Conservation (phyloP, 2,113 vertebrate species). For the Corydoras sp. region DNA sequence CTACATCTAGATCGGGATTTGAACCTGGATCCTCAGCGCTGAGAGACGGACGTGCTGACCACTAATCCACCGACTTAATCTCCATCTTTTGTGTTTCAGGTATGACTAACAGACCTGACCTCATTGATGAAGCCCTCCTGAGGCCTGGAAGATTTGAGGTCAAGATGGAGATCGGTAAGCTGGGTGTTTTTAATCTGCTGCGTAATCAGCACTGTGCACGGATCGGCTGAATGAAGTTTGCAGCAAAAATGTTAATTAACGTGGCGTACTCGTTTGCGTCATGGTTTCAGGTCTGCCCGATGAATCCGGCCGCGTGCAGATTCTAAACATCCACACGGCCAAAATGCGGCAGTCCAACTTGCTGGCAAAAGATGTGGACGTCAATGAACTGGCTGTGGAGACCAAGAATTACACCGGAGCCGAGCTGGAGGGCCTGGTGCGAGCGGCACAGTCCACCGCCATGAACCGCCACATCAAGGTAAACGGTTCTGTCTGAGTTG, state of each 20-base stretch:
- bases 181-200: too few species aligned
- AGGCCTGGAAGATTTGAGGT: slow-evolving; percentile 92
- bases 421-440: slow-evolving; percentile 88
- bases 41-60: too few species aligned
- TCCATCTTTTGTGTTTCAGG: slow-evolving; percentile 61
- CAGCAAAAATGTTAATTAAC: too few species aligned
- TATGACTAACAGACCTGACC: slow-evolving; percentile 97
- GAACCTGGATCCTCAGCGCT: too few species aligned
- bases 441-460: slow-evolving; percentile 92
- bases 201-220: too few species aligned
- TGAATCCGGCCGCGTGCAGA: slow-evolving; percentile 86
- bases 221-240: too few species aligned
- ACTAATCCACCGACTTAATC: slow-evolving; percentile 12
- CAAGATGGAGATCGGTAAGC: slow-evolving; percentile 97
- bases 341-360: slow-evolving; percentile 85
- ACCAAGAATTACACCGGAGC: slow-evolving; percentile 97
- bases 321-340: slow-evolving; percentile 87
- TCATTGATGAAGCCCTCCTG: slow-evolving; percentile 92
- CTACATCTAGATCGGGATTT: too few species aligned
- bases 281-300: slow-evolving; percentile 78
- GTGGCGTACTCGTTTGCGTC: not conserved
- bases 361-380: slow-evolving; percentile 74
- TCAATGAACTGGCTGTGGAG: slow-evolving; percentile 80
- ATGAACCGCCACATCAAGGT: slow-evolving; percentile 99
- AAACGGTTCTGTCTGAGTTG: not conserved